Evolutionary conservation across 2,888 invertebrate genomes (phyloP).

Genomic region (Sepiola atlantica): DNA sequence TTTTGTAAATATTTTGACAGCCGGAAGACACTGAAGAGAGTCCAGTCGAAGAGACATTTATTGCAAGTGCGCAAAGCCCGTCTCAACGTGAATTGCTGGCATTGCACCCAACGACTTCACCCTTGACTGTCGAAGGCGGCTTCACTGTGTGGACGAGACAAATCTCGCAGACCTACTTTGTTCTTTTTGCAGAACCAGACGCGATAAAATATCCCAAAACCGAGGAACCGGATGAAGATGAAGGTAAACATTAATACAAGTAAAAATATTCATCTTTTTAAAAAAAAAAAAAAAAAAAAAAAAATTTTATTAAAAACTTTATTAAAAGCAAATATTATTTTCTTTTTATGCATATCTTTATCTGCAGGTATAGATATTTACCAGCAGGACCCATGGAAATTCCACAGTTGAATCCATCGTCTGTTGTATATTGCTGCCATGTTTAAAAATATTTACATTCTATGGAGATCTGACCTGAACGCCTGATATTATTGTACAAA

Average conservation of each 20-base stretch:
- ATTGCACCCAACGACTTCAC: constrained; percentile 79
- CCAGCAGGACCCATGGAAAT: too few species aligned
- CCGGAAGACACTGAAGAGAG: constrained; percentile 84
- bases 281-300: too few species aligned
- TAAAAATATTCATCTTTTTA: too few species aligned
- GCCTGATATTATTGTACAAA: too few species aligned
- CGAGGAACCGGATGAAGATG: constrained; percentile 52
- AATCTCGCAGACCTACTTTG: constrained; percentile 87
- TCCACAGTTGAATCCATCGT: too few species aligned
- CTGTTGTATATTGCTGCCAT: too few species aligned
- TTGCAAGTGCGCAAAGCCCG: constrained; percentile 89
- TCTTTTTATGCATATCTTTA: too few species aligned
- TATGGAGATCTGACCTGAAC: too few species aligned
- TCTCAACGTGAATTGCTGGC: constrained; percentile 83
- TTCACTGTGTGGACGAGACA: constrained; percentile 86
- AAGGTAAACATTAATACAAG: constrained; percentile 47
- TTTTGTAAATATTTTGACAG: constrained; percentile 72
- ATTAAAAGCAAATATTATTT: too few species aligned
- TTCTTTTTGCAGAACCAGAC: constrained; percentile 83
- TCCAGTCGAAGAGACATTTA: constrained; percentile 89
- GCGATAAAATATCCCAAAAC: constrained; percentile 52
- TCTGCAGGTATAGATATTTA: too few species aligned
- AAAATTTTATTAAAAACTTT: too few species aligned
- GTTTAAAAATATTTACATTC: too few species aligned
- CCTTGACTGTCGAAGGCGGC: constrained; percentile 89